A percentile compares a stretch with the other conserved stretches of the same genome.
phyloP scores from a whole-genome alignment of 2,113 vertebrate genomes.

The Cyanoliseus patagonus region DNA sequence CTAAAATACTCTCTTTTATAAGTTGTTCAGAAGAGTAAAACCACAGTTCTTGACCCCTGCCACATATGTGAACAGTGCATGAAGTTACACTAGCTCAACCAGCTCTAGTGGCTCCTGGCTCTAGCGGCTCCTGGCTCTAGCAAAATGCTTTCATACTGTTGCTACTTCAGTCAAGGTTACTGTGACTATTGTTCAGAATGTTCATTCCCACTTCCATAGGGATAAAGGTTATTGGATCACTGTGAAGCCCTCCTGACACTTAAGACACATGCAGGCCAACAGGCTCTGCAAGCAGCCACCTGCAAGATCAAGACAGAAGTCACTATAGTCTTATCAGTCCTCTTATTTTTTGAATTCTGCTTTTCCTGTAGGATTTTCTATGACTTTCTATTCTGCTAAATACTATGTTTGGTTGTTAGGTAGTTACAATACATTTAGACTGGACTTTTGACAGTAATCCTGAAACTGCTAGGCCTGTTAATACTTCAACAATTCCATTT shows the following conservation, averaged over 20 bases:
- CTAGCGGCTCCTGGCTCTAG: neutral
- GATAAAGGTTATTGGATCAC: neutral
- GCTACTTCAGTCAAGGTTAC: neutral
- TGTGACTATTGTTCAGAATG: neutral
- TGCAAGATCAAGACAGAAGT: neutral
- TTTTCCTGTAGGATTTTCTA: neutral
- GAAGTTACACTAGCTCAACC: neutral
- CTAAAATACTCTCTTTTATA: neutral
- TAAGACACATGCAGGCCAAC: fast-evolving
- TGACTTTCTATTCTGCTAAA: neutral
- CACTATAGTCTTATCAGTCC: neutral
- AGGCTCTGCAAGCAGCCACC: neutral
- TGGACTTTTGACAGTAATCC: neutral
- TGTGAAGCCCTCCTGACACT: neutral
- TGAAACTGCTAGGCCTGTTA: neutral
- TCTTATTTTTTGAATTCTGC: neutral
- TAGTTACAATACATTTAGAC: neutral
- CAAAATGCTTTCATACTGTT: neutral
- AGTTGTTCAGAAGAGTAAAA: neutral
- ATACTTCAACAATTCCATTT: neutral
- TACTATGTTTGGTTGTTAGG: neutral
- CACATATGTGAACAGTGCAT: fast-evolving
- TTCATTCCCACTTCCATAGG: neutral
- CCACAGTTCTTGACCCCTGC: neutral
- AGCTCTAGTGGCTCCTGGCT: neutral